phyloP scores from a whole-genome alignment of 2,888 invertebrate species.

The Cephus spinipes region DNA sequence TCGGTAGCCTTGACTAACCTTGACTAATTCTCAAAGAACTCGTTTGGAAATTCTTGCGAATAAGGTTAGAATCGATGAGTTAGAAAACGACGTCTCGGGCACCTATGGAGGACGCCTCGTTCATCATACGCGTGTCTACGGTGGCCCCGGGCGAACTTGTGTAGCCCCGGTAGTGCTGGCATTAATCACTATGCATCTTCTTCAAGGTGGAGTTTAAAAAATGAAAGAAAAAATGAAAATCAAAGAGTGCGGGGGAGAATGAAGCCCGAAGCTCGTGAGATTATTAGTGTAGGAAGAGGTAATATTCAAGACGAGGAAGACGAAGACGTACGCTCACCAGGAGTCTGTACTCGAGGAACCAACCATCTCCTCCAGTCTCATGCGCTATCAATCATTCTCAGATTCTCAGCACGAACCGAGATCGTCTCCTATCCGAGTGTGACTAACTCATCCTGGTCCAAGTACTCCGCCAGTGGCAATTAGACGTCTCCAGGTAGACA shows the following conservation, averaged over 20 bases:
- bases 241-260: not conserved
- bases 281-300: constrained; percentile 34
- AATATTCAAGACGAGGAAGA: not conserved
- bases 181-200: constrained; percentile 43
- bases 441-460: not conserved
- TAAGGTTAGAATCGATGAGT: constrained; percentile 20
- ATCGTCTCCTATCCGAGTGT: not conserved
- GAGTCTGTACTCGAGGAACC: not conserved
- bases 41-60: constrained; percentile 6
- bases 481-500: not conserved
- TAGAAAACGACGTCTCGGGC: not conserved
- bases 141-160: constrained; percentile 19
- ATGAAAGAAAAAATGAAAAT: not conserved
- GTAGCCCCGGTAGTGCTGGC: constrained; percentile 22
- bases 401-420: not conserved
- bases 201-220: constrained; percentile 23
- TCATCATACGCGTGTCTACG: constrained; percentile 2
- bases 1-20: not conserved
- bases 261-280: constrained; percentile 19
- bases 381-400: not conserved
- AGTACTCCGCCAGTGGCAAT: not conserved
- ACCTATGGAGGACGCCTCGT: not conserved
- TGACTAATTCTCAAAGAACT: not conserved
- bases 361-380: not conserved
- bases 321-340: not conserved